A percentile compares a stretch with the other conserved stretches of the same genome.
Evolutionary conservation across 2,888 invertebrate genomes (phyloP).

Genomic region (Anorthoa munda): DNA sequence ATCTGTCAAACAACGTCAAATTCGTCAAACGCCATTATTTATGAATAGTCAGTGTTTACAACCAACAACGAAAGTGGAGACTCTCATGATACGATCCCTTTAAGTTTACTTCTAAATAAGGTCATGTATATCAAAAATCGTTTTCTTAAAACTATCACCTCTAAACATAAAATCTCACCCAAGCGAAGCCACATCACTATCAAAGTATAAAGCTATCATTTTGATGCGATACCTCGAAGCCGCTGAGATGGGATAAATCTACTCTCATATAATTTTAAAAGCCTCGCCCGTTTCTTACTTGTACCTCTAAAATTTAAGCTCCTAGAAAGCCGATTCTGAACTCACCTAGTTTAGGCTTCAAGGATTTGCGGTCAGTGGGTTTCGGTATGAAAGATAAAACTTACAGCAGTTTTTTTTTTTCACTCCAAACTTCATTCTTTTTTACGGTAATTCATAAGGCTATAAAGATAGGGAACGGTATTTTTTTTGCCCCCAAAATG

Average conservation of each 20-base stretch:
- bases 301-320: slow-evolving; percentile 11
- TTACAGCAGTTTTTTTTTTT: too few species aligned
- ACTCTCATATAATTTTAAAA: slow-evolving; percentile 44
- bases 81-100: background rate
- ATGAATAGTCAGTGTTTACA: too few species aligned
- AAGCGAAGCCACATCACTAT: background rate
- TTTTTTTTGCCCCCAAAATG: too few species aligned
- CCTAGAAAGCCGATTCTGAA: slow-evolving; percentile 5
- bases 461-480: too few species aligned
- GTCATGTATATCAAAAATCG: background rate
- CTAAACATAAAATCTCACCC: slow-evolving; percentile 4
- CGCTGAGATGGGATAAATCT: slow-evolving; percentile 21
- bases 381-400: too few species aligned
- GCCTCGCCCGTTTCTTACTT: slow-evolving; percentile 10
- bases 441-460: too few species aligned
- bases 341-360: slow-evolving; percentile 16
- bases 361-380: slow-evolving; percentile 1
- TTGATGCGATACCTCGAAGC: slow-evolving; percentile 29
- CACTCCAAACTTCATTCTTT: too few species aligned
- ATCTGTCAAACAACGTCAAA: too few species aligned
- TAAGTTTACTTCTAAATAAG: background rate
- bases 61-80: background rate
- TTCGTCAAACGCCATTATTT: too few species aligned
- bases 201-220: slow-evolving; percentile 21
- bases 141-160: background rate